These are phyloP conservation scores for Kuschelorhynchus macadamiae DNA, from an alignment of 2,888 invertebrate species.

Conservation along the genomic window DNA sequence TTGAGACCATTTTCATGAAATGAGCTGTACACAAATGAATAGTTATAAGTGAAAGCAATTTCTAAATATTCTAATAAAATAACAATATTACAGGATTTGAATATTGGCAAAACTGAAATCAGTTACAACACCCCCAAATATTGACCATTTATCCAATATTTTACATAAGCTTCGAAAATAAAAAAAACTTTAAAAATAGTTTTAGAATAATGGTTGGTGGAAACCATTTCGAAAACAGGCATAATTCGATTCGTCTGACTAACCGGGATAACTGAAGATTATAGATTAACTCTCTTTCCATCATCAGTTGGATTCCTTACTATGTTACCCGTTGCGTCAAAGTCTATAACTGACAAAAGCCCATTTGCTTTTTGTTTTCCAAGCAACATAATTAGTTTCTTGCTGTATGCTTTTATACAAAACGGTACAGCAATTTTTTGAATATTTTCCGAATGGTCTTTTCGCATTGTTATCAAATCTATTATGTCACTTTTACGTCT, in stretches of 20 bases:
- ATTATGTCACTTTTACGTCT: constrained; percentile 29
- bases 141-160: constrained; percentile 42
- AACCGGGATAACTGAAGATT: constrained; percentile 35
- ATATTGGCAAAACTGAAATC: constrained; percentile 50
- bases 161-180: constrained; percentile 41
- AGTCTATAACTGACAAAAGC: constrained; percentile 41
- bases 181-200: constrained; percentile 44
- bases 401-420: constrained; percentile 48
- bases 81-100: constrained; percentile 40
- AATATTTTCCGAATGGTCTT: constrained; percentile 45
- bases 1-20: constrained; percentile 44
- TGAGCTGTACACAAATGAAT: constrained; percentile 42
- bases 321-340: constrained; percentile 51
- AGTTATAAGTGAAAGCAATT: constrained; percentile 8
- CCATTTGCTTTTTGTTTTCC: constrained; percentile 18
- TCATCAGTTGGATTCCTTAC: constrained; percentile 39
- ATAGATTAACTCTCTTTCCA: constrained; percentile 41
- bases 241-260: constrained; percentile 35
- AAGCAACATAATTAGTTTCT: constrained; percentile 41
- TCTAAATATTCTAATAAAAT: constrained; percentile 40
- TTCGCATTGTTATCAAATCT: constrained; percentile 34
- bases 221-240: constrained; percentile 45
- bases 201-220: constrained; percentile 37
- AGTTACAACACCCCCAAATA: constrained; percentile 42
- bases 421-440: constrained; percentile 48